phyloP scores from a whole-genome alignment of 2,113 vertebrate species.

The Rhea pennata region DNA sequence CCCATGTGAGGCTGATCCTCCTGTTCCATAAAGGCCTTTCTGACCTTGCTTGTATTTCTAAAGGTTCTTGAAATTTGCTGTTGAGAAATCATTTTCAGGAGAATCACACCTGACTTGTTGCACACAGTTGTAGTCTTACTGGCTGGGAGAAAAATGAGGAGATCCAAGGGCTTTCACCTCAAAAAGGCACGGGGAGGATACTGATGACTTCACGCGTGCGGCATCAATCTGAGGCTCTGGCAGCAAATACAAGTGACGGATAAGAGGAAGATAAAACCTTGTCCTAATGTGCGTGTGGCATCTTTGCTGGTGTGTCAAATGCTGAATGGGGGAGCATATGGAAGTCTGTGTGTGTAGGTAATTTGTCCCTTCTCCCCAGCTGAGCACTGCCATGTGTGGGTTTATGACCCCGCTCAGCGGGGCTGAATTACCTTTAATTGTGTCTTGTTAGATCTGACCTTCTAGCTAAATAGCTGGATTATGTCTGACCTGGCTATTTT shows the following conservation, averaged over 20 bases:
- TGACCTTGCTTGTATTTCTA: background rate
- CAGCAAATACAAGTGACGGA: background rate
- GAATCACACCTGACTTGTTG: background rate
- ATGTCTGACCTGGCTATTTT: background rate
- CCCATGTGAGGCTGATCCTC: background rate
- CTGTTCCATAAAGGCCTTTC: background rate
- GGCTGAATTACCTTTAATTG: background rate
- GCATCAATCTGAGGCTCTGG: background rate
- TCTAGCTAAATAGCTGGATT: background rate
- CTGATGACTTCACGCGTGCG: background rate
- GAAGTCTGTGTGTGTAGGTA: background rate
- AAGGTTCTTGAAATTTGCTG: background rate
- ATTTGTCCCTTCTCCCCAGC: background rate
- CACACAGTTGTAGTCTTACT: background rate
- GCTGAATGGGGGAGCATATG: accelerated
- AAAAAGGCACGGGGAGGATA: background rate
- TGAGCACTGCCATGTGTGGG: no score
- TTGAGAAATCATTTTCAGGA: background rate
- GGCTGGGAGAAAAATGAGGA: background rate
- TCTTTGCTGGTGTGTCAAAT: background rate
- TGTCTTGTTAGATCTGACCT: background rate
- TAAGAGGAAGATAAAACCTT: background rate
- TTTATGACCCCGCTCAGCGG: background rate
- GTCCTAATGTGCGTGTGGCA: background rate
- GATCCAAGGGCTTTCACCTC: background rate